Percentiles rank a stretch among this genome's conserved stretches.
phyloP scores from a whole-genome alignment of 2,888 invertebrate genomes.

The Melangyna quadrimaculata region DNA sequence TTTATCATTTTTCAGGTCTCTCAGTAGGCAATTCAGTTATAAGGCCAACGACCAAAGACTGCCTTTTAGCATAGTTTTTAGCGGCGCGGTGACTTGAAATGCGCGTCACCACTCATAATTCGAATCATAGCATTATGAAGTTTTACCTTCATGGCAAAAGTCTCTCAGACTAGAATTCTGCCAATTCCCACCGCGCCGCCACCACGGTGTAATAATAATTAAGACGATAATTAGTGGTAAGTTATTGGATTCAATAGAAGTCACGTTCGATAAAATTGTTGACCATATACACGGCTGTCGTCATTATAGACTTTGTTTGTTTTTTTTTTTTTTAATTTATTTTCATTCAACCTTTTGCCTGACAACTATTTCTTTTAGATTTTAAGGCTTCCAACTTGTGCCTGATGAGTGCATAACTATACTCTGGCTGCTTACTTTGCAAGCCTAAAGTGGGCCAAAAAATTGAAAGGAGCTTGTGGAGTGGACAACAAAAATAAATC shows the following conservation, averaged over 20 bases:
- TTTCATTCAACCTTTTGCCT: conserved; percentile 20
- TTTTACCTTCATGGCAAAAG: conserved; percentile 24
- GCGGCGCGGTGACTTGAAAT: conserved; percentile 25
- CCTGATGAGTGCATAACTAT: conserved; percentile 61
- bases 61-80: conserved; percentile 7
- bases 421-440: conserved; percentile 35
- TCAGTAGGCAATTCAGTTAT: conserved; percentile 29
- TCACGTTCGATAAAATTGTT: conserved; percentile 58
- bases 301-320: neutral
- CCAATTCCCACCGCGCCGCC: neutral
- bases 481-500: conserved; percentile 8
- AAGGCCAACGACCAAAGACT: neutral
- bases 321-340: conserved; percentile 13
- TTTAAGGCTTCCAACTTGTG: conserved; percentile 24
- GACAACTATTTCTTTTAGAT: neutral
- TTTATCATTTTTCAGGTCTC: conserved; percentile 44
- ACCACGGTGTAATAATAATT: conserved; percentile 40
- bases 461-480: conserved; percentile 28
- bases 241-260: conserved; percentile 71
- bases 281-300: neutral
- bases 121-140: conserved; percentile 24
- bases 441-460: conserved; percentile 40
- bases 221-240: conserved; percentile 69
- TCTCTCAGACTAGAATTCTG: neutral
- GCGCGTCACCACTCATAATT: conserved; percentile 70